A percentile compares a stretch with the other conserved stretches of the same genome.
Evolutionary conservation across 2,113 vertebrate genomes (phyloP).

Genomic region (Callocephalon fimbriatum): DNA sequence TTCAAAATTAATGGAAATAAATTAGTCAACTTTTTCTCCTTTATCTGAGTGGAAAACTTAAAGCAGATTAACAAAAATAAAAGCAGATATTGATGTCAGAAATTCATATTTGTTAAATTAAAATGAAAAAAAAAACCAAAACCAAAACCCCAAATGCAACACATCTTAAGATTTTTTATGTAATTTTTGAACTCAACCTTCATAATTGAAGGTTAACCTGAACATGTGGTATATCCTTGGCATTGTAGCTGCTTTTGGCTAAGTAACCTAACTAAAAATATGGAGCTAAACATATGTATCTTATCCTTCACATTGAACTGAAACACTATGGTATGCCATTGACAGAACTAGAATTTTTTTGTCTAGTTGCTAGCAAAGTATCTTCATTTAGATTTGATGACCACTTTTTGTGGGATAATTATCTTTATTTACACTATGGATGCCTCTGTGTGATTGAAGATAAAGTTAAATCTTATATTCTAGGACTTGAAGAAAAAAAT

Average conservation of each 20-base stretch:
- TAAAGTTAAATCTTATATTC: not conserved
- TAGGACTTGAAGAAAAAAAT: not conserved
- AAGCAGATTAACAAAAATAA: not conserved
- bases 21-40: not conserved
- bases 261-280: not conserved
- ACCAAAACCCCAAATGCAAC: rapidly evolving
- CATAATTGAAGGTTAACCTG: not conserved
- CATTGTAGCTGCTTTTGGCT: not conserved
- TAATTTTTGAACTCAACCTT: not conserved
- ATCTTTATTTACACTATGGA: not conserved
- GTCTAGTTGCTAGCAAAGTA: not conserved
- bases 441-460: not conserved
- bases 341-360: not conserved
- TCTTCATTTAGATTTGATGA: not conserved
- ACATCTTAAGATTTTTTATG: not conserved
- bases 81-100: not conserved
- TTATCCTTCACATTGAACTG: not conserved
- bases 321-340: not conserved
- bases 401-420: not conserved
- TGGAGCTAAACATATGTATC: not conserved
- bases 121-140: not conserved
- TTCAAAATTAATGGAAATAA: not conserved
- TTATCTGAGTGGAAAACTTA: not conserved
- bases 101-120: not conserved
- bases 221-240: not conserved